Conservation (phyloP, 2,888 invertebrate species). For the Pollenia amentaria region DNA sequence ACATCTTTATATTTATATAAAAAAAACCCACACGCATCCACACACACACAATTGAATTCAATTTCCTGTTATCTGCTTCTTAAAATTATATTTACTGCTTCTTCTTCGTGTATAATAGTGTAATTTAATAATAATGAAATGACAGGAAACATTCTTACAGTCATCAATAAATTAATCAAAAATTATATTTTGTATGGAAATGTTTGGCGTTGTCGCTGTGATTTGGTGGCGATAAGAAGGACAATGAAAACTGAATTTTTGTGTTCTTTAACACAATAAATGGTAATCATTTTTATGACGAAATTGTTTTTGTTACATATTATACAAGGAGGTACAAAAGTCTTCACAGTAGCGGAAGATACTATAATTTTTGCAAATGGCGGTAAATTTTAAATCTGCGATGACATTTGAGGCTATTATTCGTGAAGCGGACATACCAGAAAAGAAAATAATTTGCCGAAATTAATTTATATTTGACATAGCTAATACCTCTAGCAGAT, state of each 20-base stretch:
- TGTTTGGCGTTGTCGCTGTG: conserved; percentile 30
- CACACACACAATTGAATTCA: conserved; percentile 28
- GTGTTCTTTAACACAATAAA: not conserved
- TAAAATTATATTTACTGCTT: not conserved
- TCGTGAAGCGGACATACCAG: too few relatives aligned
- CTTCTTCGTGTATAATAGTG: not conserved
- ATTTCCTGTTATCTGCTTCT: conserved; percentile 44
- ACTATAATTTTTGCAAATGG: too few relatives aligned
- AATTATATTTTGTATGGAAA: conserved; percentile 71
- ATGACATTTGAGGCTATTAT: too few relatives aligned
- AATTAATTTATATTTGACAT: too few relatives aligned
- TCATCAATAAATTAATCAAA: conserved; percentile 83
- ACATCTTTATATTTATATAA: conserved; percentile 23
- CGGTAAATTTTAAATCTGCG: too few relatives aligned
- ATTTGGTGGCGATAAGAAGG: not conserved
- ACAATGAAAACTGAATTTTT: not conserved
- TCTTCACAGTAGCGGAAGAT: too few relatives aligned
- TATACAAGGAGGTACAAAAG: too few relatives aligned
- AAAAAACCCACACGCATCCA: not conserved
- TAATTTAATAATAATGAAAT: not conserved
- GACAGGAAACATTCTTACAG: conserved; percentile 46
- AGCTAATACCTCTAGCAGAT: too few relatives aligned
- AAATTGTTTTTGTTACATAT: too few relatives aligned
- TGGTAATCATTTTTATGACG: not conserved
- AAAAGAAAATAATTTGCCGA: too few relatives aligned